Base-by-base conservation (phyloP, 1,140 invertebrate species). In the Acromyrmex charruanus region DNA sequence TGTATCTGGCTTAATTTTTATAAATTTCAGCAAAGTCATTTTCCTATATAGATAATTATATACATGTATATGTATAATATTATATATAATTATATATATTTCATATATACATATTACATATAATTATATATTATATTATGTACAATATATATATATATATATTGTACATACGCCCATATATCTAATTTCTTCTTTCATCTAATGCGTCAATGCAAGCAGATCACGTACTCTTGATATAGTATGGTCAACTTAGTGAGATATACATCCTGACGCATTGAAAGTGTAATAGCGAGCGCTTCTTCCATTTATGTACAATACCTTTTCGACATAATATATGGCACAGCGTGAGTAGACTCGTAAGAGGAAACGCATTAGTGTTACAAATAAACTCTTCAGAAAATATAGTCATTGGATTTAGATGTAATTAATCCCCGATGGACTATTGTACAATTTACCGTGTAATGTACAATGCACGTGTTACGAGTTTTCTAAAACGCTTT, bases 151-250 rank as follows among this genome's bases (percentile, higher is more conserved):
- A 6, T 44, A 69, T 49, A 25, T 28, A 18, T 55, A 39, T 12
- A 31, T 25, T 25, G 0, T 25, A 25, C 18, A 39, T 16, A 31
- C 9, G 35, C 18, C 3, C 28, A 10, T n/a, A 39, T 3, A 4
- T 35, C 12, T 14, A 16, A 55, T 10, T 72, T 59, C 25, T 39
- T 44, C 31, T 25, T 84, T 31, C 39, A 61, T 28, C 44, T 59
- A 35, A 74, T n/a, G 3, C 79, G 18, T 31, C 25, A 53, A 81
- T 58, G 65, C 16, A 44, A 55, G 21, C 68, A 59, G 68, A 74
- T 74, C 80, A 84, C 80, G 80, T 74, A 31, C 39, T 16, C 53
- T 51, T 72, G 39, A 74, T 82, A 55, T 35, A 80, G n/a, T 55
- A 69, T 18, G 28, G 59, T 66, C 63, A 69, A 65, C n/a, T 80